A percentile compares a stretch with the other conserved stretches of the same genome.
Conservation (phyloP, 2,888 invertebrate genomes). For the Dryocosmus kuriphilus region DNA sequence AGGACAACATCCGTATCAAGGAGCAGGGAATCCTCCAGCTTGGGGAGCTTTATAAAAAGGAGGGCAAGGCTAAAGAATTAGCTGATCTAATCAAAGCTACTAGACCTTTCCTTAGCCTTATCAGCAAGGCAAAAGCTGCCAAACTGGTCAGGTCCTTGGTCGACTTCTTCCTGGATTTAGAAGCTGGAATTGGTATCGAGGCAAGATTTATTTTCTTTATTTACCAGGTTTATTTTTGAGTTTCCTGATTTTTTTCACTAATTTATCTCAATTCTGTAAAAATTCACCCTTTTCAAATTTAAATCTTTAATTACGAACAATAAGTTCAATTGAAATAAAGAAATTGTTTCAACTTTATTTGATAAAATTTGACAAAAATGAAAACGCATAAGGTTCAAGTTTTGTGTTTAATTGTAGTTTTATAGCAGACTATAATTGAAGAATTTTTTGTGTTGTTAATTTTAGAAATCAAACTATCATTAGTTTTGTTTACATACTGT, state of each 20-base stretch:
- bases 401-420: neutral
- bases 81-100: conserved; percentile 96
- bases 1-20: conserved; percentile 93
- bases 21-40: conserved; percentile 96
- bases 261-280: too few species aligned
- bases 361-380: too few species aligned
- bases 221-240: neutral
- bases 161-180: conserved; percentile 97
- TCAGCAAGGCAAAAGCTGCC: conserved; percentile 99
- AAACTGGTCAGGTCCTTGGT: conserved; percentile 98
- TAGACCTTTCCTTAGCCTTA: conserved; percentile 94
- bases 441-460: neutral
- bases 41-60: conserved; percentile 94
- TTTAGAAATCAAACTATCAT: neutral
- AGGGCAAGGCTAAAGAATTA: conserved; percentile 94
- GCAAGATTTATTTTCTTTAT: conserved; percentile 68
- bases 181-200: conserved; percentile 97
- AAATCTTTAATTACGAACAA: too few species aligned
- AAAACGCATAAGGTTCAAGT: too few species aligned
- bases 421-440: neutral
- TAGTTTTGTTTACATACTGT: neutral
- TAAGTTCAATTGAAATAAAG: too few species aligned
- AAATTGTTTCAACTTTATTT: too few species aligned
- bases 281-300: too few species aligned
- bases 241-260: too few species aligned